Percentiles rank a stretch among this genome's conserved stretches.
Evolutionary conservation across 2,797 vertebrate genomes (phyloP).

Genomic region (Hypotaenidia okinawae): DNA sequence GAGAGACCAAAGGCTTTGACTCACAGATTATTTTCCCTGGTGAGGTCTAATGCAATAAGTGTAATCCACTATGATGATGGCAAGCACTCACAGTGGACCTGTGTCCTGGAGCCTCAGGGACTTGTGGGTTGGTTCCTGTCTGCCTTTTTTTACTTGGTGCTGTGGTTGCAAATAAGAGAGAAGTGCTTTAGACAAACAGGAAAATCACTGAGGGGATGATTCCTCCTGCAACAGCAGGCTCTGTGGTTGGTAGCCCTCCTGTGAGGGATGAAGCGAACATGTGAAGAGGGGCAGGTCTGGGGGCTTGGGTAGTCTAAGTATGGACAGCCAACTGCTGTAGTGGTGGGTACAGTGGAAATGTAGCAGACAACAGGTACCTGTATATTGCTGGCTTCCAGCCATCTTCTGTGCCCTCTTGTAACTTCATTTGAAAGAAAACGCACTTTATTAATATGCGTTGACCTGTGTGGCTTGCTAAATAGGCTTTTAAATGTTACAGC

Average conservation of each 20-base stretch:
- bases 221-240: not conserved
- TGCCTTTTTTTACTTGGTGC: not conserved
- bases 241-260: not conserved
- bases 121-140: not conserved
- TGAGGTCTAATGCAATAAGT: not conserved
- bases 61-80: rapidly evolving
- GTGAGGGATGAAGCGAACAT: not conserved
- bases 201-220: not conserved
- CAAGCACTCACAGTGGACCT: not conserved
- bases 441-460: not conserved
- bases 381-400: not conserved
- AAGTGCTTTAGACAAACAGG: not conserved
- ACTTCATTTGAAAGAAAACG: not conserved
- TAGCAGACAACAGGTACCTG: not conserved
- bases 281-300: not conserved
- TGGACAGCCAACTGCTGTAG: not conserved
- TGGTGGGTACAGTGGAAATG: not conserved
- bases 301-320: not conserved
- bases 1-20: not conserved
- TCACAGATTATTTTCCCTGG: not conserved
- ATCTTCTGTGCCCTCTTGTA: not conserved
- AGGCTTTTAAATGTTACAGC: not conserved
- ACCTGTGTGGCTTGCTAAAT: not conserved
- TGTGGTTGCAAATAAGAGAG: not conserved
- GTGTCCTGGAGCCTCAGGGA: not conserved